These are phyloP conservation scores for Anolis apletophallus DNA, from an alignment of 2,797 vertebrate species.

Conservation along the genomic window DNA sequence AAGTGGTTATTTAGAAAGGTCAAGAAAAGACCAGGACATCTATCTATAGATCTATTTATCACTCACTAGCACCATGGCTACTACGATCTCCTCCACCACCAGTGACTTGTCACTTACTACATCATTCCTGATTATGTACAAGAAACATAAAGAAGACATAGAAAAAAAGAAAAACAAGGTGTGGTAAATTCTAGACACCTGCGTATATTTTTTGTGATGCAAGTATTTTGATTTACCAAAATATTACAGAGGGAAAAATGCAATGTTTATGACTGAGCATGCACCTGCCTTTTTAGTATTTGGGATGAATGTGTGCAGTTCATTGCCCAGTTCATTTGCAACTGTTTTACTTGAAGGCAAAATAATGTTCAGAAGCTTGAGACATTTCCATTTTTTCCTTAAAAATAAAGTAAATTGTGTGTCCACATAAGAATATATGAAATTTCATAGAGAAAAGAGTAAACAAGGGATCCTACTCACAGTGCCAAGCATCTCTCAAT, in stretches of 20 bases:
- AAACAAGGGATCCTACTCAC: neutral
- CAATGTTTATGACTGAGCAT: conserved; percentile 51
- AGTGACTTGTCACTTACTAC: no score
- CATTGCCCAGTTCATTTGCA: neutral
- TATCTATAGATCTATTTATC: no score
- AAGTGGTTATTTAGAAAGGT: no score
- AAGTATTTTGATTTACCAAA: neutral
- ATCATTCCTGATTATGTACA: neutral
- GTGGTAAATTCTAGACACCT: neutral
- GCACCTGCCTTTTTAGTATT: neutral
- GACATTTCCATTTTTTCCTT: conserved; percentile 36
- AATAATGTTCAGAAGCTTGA: conserved; percentile 50
- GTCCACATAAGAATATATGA: conserved; percentile 1
- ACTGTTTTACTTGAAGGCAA: conserved; percentile 37
- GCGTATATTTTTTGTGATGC: neutral
- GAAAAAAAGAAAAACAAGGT: neutral
- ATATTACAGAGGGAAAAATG: conserved; percentile 10
- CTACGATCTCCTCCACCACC: no score
- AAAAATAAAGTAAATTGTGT: neutral
- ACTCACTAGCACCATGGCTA: no score
- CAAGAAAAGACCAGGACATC: no score
- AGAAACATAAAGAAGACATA: neutral
- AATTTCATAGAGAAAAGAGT: conserved; percentile 23
- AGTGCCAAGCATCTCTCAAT: neutral
- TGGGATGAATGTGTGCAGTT: conserved; percentile 32